Base-by-base conservation (phyloP, 2,797 vertebrate genomes). In the Dallia pectoralis region DNA sequence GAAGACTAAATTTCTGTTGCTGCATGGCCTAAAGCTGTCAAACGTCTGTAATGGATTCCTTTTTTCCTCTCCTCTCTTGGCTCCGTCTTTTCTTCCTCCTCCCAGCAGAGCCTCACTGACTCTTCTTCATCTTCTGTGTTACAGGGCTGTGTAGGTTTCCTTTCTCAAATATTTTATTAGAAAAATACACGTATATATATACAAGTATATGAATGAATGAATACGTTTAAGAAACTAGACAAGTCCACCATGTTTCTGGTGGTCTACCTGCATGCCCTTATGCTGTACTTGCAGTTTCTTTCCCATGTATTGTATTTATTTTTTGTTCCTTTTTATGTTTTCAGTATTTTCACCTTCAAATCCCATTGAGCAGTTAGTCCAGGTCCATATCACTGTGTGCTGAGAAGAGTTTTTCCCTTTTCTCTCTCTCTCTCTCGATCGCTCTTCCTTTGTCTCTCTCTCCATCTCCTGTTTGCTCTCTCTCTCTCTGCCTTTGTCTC, bases 21-120 rank as follows among this genome's bases (percentile, higher is more conserved):
- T 62, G 19, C 53, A 53, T 76, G 67, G 51, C 71, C 78, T 77
- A 25, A 61, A 77, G 74, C 73, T 82, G 47, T 75, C 63, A 70
- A 16, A 76, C 53, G 51, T 9, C 33, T 77, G 74, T 78, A 75
- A 81, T 75, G 44, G 49, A 74, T 69, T 47, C 44, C n/a, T n/a
- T 63, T 51, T 67, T 59, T 59, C 53, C 25, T 51, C 56, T 30
- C 30, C 3, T 15, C 27, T 15, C 30, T 67, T n/a, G 51, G 66
- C 48, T 33, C 6, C 19, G 16, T 69, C 48, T 69, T 40, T 18
- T 65, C 67, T 51, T 15, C 27, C 29, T 63, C 22, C 59, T 66
- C 64, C 64, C 33, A 66, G 64, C 64, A 30, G 64, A 66, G 64
- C 64, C 64, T 66, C 64, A 66, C n/a, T 36, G 64, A 66, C 64